phyloP scores from a whole-genome alignment of 2,113 vertebrate genomes.

The Cranoglanis bouderius region DNA sequence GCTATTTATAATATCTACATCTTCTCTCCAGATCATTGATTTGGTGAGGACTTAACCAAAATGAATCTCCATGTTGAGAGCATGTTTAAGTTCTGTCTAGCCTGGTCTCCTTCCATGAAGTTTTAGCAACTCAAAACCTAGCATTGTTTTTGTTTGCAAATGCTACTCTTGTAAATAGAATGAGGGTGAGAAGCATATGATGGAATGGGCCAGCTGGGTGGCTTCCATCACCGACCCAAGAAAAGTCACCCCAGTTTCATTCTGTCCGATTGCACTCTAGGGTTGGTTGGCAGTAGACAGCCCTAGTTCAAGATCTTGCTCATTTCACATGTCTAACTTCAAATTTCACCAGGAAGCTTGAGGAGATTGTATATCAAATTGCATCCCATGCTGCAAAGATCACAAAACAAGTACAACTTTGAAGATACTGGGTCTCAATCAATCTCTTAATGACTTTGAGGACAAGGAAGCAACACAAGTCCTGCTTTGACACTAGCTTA shows the following conservation, averaged over 20 bases:
- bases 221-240: not conserved
- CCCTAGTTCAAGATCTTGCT: not conserved
- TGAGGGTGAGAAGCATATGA: not conserved
- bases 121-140: not conserved
- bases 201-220: not conserved
- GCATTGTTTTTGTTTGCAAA: not conserved
- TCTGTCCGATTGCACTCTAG: not conserved
- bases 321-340: not conserved
- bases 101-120: not conserved
- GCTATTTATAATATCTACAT: conserved; percentile 34
- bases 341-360: not conserved
- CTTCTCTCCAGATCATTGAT: conserved; percentile 3
- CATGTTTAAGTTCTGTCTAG: not conserved
- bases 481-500: not conserved
- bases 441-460: not conserved
- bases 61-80: not conserved
- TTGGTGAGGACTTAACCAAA: not conserved
- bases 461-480: not conserved
- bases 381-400: not conserved
- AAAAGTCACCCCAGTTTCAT: conserved; percentile 5
- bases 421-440: not conserved
- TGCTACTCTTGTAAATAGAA: too few species aligned
- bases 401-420: not conserved
- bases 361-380: not conserved
- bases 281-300: not conserved